Percentiles rank a stretch among this genome's conserved stretches.
Evolutionary conservation across 2,797 vertebrate species (phyloP).

Genomic region (Pseudochirops corinnae): DNA sequence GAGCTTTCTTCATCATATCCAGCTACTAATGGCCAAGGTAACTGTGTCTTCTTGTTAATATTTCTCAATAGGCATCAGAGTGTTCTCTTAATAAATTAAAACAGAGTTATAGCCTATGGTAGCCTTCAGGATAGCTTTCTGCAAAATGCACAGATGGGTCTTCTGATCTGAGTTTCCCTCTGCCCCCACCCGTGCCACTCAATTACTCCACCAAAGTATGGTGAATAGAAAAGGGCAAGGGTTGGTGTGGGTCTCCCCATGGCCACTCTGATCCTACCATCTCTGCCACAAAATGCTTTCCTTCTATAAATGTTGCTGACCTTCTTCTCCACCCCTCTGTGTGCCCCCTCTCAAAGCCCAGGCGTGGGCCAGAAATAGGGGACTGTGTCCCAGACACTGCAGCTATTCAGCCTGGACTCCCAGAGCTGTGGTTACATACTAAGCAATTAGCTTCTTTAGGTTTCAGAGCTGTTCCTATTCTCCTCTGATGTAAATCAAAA

Average conservation of each 20-base stretch:
- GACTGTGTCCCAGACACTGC: not conserved
- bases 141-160: not conserved
- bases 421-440: not conserved
- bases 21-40: not conserved
- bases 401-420: not conserved
- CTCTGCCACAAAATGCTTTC: not conserved
- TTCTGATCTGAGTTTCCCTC: not conserved
- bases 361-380: not conserved
- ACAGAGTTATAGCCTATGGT: not conserved
- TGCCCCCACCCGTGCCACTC: not conserved
- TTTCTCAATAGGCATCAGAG: not conserved
- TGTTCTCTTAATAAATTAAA: not conserved
- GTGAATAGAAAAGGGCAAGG: not conserved
- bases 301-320: not conserved
- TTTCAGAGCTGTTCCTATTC: slow-evolving; percentile 5
- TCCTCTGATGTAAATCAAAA: not conserved
- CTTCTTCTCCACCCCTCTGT: not conserved
- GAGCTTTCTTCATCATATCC: not conserved
- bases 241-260: not conserved
- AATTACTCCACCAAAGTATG: not conserved
- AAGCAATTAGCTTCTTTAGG: not conserved
- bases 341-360: not conserved
- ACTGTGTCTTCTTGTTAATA: not conserved
- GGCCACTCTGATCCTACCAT: not conserved
- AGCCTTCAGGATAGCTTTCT: not conserved